Percentiles rank a stretch among this genome's conserved stretches.
Conservation (phyloP, 1,140 invertebrate genomes). For the Heliconius melpomene region DNA sequence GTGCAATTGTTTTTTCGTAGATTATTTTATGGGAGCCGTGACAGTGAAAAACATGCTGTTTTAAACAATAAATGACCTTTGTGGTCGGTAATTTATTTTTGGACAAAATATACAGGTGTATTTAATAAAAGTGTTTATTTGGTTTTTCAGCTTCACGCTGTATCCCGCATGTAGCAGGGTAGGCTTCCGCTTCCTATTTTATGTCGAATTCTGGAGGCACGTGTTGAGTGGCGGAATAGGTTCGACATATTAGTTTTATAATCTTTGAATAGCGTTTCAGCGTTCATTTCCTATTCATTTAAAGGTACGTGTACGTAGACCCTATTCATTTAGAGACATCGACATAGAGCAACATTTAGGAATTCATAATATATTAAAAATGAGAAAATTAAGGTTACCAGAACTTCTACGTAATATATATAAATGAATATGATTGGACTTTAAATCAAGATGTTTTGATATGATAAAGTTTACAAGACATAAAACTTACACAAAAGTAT, state of each 20-base stretch:
- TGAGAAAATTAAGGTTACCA: background rate
- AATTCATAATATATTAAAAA: too few species aligned
- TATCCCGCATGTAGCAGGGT: too few species aligned
- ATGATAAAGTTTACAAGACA: background rate
- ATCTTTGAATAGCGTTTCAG: too few species aligned
- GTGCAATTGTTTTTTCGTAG: constrained; percentile 43
- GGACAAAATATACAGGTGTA: background rate
- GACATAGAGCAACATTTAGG: too few species aligned
- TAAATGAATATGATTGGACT: too few species aligned
- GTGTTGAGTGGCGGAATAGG: too few species aligned
- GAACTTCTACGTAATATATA: background rate
- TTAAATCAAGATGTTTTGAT: background rate
- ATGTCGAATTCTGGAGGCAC: too few species aligned
- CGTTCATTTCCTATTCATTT: background rate
- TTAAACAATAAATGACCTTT: background rate
- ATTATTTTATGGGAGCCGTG: constrained; percentile 40
- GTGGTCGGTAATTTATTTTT: background rate
- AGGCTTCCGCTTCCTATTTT: too few species aligned
- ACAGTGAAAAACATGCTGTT: constrained; percentile 36
- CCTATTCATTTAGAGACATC: too few species aligned
- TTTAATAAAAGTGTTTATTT: background rate
- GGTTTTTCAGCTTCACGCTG: too few species aligned
- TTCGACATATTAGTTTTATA: too few species aligned
- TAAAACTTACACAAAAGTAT: background rate
- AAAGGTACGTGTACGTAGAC: background rate